Base-by-base conservation (phyloP, 64 coral and sea anemone species). In the Montipora efflorescens region DNA sequence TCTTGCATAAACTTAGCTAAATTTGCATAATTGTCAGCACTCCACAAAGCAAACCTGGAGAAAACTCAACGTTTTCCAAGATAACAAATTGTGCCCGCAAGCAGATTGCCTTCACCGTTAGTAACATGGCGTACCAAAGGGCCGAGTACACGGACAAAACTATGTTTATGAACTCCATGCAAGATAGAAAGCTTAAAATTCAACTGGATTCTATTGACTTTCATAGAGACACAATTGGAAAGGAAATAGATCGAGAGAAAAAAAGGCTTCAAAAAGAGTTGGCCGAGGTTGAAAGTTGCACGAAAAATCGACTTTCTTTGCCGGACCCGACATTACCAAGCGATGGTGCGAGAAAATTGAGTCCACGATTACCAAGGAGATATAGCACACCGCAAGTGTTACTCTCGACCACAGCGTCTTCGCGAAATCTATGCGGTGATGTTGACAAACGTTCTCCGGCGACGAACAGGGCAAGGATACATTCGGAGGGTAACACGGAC, bases 101-200 rank as follows among this genome's bases (percentile, higher is more conserved):
- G 18, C 9, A 7, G 10, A 22, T n/a, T 49, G 66, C 45, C 19
- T 86, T 12, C 64, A 22, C 66, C 9, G 66, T 72, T 86, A 84
- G 36, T 9, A 72, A 67, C 8, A 97, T 98, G 96, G 96, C 96
- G n/a, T 98, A 98, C 61, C 96, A 98, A 72, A 75, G 96, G 18
- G 92, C 96, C 4, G 96, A 98, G 59, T 98, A 98, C 14, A 93
- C 96, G 5, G 96, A 98, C 61, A 98, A 98, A 79, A 98, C 96
- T 14, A 71, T 98, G 46, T 95, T 93, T 15, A 89, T 92, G 93
- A 98, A 98, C 62, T 98, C 96, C 10, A 50, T 94, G 66, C 93
- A 93, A 43, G 96, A 98, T 70, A 89, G 96, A 58, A 98, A 95
- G 72, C 93, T 98, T 5, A 92, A 92, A 58, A 91, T 98, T 12